Conservation (phyloP, 2,888 invertebrate genomes). For the Leptothorax acervorum region DNA sequence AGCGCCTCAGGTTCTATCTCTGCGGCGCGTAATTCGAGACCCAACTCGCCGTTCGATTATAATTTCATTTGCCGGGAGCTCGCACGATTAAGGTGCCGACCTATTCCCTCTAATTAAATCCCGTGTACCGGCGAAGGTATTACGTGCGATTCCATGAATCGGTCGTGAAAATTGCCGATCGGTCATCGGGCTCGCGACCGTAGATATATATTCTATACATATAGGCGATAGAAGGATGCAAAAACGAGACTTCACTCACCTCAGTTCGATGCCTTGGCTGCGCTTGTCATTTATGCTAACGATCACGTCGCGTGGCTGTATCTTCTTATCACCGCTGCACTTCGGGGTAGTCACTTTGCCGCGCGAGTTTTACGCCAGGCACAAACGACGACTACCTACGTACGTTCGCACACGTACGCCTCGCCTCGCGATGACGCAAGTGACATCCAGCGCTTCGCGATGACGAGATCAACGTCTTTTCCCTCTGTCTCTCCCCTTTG, state of each 20-base stretch:
- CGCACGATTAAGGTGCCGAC: slow-evolving; percentile 62
- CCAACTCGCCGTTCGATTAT: slow-evolving; percentile 58
- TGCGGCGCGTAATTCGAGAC: slow-evolving; percentile 54
- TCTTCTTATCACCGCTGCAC: slow-evolving; percentile 79
- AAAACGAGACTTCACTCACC: slow-evolving; percentile 69
- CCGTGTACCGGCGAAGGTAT: slow-evolving; percentile 10
- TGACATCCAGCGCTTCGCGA: slow-evolving; percentile 24
- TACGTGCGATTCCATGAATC: slow-evolving; percentile 5
- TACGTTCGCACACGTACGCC: slow-evolving; percentile 44
- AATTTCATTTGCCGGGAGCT: slow-evolving; percentile 67
- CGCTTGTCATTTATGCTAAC: slow-evolving; percentile 81
- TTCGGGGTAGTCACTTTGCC: slow-evolving; percentile 82
- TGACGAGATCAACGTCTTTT: slow-evolving; percentile 31
- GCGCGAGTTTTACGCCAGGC: slow-evolving; percentile 70
- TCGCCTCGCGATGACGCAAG: slow-evolving; percentile 26
- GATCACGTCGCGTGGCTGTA: slow-evolving; percentile 80
- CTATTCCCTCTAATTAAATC: slow-evolving; percentile 69
- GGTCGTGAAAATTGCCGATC: slow-evolving; percentile 11
- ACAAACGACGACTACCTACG: slow-evolving; percentile 47
- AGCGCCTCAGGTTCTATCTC: slow-evolving; percentile 49
- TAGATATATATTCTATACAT: background rate
- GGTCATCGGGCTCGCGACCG: slow-evolving; percentile 14
- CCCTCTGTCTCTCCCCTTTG: background rate
- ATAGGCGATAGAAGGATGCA: background rate
- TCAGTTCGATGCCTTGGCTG: slow-evolving; percentile 79